Conservation (phyloP, 1,140 invertebrate genomes). For the Lysiphlebus fabarum region DNA sequence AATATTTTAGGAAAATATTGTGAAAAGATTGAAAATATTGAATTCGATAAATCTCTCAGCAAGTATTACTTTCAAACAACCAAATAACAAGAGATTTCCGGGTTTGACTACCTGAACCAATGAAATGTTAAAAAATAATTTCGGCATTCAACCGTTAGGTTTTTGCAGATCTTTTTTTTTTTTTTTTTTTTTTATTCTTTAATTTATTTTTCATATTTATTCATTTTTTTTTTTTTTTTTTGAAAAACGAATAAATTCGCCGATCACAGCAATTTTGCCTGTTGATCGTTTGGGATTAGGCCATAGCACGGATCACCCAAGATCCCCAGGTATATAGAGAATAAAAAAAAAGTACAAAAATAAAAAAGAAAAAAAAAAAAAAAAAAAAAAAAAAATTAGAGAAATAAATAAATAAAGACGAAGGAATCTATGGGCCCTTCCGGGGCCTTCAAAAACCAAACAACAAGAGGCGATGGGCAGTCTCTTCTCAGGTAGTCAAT, state of each 20-base stretch:
- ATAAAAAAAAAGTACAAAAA: too few species aligned
- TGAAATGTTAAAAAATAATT: too few species aligned
- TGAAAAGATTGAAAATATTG: not conserved
- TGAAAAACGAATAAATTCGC: too few species aligned
- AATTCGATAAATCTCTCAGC: not conserved
- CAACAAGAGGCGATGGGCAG: not conserved
- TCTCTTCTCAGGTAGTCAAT: constrained; percentile 15
- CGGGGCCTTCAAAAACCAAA: constrained; percentile 7
- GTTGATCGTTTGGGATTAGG: too few species aligned
- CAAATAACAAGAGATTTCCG: not conserved
- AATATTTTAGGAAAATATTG: not conserved
- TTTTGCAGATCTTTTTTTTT: not conserved
- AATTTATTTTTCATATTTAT: too few species aligned
- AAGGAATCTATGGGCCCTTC: constrained; percentile 9
- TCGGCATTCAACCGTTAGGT: not conserved
- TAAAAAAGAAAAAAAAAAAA: too few species aligned
- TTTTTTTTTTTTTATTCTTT: too few species aligned
- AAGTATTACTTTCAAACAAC: not conserved
- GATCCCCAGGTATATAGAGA: too few species aligned
- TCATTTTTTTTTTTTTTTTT: too few species aligned
- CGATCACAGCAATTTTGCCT: too few species aligned
- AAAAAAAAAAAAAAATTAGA: not conserved
- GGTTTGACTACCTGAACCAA: not conserved
- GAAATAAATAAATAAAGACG: not conserved
- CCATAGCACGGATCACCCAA: too few species aligned